phyloP scores from a whole-genome alignment of 2,888 invertebrate genomes.

The Thereva nobilitata region DNA sequence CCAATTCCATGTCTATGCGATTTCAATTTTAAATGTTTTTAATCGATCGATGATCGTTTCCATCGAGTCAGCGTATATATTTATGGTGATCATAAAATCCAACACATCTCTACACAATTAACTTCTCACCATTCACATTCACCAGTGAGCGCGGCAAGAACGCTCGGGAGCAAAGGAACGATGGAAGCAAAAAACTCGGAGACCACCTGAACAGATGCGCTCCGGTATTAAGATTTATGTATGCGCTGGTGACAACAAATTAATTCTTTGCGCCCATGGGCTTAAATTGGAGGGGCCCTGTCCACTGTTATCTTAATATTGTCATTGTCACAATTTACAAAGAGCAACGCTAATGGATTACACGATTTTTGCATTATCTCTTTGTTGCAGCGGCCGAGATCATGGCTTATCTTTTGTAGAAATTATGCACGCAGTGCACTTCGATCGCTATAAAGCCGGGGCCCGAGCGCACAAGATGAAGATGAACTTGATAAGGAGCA shows the following conservation, averaged over 20 bases:
- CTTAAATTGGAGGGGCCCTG: slow-evolving; percentile 25
- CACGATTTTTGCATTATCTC: slow-evolving; percentile 60
- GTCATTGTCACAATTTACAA: slow-evolving; percentile 60
- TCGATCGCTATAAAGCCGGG: slow-evolving; percentile 36
- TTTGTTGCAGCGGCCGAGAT: slow-evolving; percentile 54
- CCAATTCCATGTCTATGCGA: too few relatives aligned
- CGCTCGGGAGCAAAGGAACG: neutral
- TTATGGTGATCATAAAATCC: too few relatives aligned
- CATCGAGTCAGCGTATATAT: too few relatives aligned
- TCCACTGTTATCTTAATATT: slow-evolving; percentile 57
- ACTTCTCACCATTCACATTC: too few relatives aligned
- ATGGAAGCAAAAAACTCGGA: neutral
- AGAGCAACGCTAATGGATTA: slow-evolving; percentile 59
- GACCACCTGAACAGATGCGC: slow-evolving; percentile 36
- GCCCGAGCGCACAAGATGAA: slow-evolving; percentile 40
- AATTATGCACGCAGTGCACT: slow-evolving; percentile 32
- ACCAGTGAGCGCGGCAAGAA: too few relatives aligned
- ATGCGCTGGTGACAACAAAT: slow-evolving; percentile 35
- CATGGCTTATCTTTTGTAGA: slow-evolving; percentile 44
- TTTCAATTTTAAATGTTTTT: too few relatives aligned
- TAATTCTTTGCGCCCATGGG: slow-evolving; percentile 35
- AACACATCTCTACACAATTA: too few relatives aligned
- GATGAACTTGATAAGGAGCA: slow-evolving; percentile 40
- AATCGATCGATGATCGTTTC: too few relatives aligned
- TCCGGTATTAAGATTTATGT: slow-evolving; percentile 27